Evolutionary conservation across 2,888 invertebrate species (phyloP), one percentile per base, ranked within the genome.

Genomic region (Cheilosia impressa): DNA sequence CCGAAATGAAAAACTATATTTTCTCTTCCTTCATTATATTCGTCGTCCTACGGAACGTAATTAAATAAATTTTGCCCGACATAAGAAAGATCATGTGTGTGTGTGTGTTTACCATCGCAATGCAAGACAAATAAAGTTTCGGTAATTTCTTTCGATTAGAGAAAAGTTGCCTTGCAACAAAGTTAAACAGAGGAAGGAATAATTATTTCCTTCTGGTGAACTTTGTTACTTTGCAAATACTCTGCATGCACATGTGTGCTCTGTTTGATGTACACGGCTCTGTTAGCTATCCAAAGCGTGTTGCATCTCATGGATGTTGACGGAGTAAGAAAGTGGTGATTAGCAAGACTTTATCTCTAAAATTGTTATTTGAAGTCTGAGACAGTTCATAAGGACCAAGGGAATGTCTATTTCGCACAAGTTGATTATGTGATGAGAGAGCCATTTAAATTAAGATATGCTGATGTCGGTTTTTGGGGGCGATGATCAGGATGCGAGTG

Each of bases 141-240:
- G 52, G 80, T 81, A 81, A 85, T 77, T 85, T 81, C 84, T 79
- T 80, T 85, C 81, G 85, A 85, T 85, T 76, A 85, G 81, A 72
- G 52, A 71, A 76, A 76, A 77, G 63, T 72, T 77, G 45, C 72
- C 66, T 55, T 22, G 68, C 76, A 66, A 55, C 75, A 62, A 57
- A 85, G 60, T 68, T 50, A 2, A 43, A 27, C 34, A 31, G 47
- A 68, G 24, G 24, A 38, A 50, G 65, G 31, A 27, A 66, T 60
- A 63, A 73, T 83, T 78, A 82, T 57, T 71, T 72, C 63, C 62
- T 58, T 60, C 47, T 52, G 58, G 41, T 17, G 58, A 85, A 85
- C 68, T 81, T 81, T 80, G 76, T 76, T 80, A 85, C 85, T 80
- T 77, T 68, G 76, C 62, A 81, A 62, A 80, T 27, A 65, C 63